These are phyloP conservation scores for Mobula birostris DNA, from an alignment of 2,113 vertebrate genomes.

Conservation along the genomic window DNA sequence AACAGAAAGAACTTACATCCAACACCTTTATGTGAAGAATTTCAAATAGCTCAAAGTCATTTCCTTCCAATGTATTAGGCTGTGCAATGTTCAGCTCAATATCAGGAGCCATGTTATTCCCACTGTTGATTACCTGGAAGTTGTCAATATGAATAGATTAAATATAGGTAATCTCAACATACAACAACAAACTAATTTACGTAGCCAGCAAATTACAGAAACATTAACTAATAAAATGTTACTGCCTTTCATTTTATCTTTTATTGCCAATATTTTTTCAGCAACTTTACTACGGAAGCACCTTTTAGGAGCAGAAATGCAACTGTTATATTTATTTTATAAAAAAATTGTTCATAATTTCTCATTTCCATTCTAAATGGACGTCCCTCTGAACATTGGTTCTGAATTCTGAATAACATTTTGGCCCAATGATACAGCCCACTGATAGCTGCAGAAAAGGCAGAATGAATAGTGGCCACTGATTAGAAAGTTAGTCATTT, in stretches of 20 bases:
- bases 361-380: too few species aligned
- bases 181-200: neutral
- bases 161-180: neutral
- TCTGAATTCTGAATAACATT: neutral
- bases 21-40: constrained; percentile 65
- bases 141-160: constrained; percentile 38
- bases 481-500: too few species aligned
- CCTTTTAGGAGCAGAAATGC: neutral
- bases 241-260: neutral
- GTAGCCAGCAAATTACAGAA: neutral
- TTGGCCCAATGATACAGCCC: too few species aligned
- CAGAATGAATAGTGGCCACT: too few species aligned
- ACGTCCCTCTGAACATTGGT: too few species aligned
- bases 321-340: neutral
- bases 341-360: too few species aligned
- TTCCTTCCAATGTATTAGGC: constrained; percentile 71
- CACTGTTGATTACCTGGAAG: constrained; percentile 75
- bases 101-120: constrained; percentile 70
- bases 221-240: neutral
- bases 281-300: neutral
- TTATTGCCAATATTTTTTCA: constrained; percentile 2
- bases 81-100: constrained; percentile 66
- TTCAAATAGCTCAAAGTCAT: constrained; percentile 65
- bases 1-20: neutral
- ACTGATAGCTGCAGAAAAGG: too few species aligned